Conservation (phyloP, 2,888 invertebrate species). For the Tipula lateralis region DNA sequence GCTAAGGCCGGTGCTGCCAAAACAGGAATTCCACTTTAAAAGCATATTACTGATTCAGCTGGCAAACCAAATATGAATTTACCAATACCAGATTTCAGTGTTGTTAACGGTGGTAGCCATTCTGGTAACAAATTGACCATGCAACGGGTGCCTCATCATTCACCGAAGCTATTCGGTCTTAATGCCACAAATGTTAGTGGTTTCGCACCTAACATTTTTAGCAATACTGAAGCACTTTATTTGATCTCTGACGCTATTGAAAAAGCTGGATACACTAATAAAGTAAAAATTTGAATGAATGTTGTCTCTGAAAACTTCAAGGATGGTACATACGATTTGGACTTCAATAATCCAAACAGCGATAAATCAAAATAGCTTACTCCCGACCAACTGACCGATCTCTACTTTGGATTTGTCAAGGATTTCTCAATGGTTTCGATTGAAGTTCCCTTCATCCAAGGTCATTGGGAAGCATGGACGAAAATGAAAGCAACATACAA, state of each 20-base stretch:
- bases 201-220: conserved; percentile 96
- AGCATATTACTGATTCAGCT: conserved; percentile 93
- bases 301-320: conserved; percentile 97
- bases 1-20: conserved; percentile 97
- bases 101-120: conserved; percentile 98
- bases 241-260: conserved; percentile 85
- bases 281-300: conserved; percentile 98
- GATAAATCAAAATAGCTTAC: conserved; percentile 76
- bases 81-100: conserved; percentile 97
- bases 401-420: conserved; percentile 87
- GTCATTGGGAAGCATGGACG: conserved; percentile 96
- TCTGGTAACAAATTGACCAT: conserved; percentile 97
- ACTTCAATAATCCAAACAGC: conserved; percentile 94
- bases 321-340: conserved; percentile 80
- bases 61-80: conserved; percentile 85
- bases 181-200: conserved; percentile 98
- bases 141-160: conserved; percentile 89
- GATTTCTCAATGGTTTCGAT: conserved; percentile 93
- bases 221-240: conserved; percentile 89
- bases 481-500: conserved; percentile 65
- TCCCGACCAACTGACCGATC: conserved; percentile 74
- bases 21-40: conserved; percentile 82
- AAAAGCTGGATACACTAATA: conserved; percentile 94
- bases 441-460: conserved; percentile 99
- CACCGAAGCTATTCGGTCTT: conserved; percentile 92